phyloP scores from a whole-genome alignment of 1,140 invertebrate species.

The Solen grandis region DNA sequence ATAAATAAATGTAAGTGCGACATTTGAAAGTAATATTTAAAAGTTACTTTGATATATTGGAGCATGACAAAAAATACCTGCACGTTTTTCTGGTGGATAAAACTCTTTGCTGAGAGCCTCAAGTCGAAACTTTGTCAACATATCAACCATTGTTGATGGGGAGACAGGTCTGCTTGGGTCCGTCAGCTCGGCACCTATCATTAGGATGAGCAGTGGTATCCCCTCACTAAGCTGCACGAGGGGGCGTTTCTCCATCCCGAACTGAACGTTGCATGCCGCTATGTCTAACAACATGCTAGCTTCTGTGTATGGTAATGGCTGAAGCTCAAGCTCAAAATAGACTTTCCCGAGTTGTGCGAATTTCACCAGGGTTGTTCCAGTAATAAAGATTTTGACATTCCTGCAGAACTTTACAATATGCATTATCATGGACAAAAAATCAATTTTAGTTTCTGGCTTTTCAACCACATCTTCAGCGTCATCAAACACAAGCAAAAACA shows the following conservation, averaged over 20 bases:
- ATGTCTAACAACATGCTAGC: conserved; percentile 12
- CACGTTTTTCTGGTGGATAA: conserved; percentile 43
- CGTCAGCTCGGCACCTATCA: conserved; percentile 37
- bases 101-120: conserved; percentile 38
- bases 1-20: too few species aligned
- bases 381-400: conserved; percentile 45
- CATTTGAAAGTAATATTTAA: too few species aligned
- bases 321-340: conserved; percentile 20
- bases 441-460: not conserved
- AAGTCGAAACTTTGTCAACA: conserved; percentile 26
- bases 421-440: conserved; percentile 8
- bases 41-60: too few species aligned
- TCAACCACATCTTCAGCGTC: conserved; percentile 48
- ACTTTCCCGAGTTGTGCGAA: not conserved
- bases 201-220: conserved; percentile 35
- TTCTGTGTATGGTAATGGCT: conserved; percentile 9
- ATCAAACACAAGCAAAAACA: conserved; percentile 44
- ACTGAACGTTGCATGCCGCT: conserved; percentile 2
- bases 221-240: conserved; percentile 43
- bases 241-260: conserved; percentile 9
- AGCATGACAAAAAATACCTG: too few species aligned
- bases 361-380: conserved; percentile 28
- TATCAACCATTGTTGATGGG: conserved; percentile 33
- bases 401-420: not conserved
- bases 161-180: conserved; percentile 26